Conservation (phyloP, 2,113 vertebrate species). For the Protomyctophum bolini region DNA sequence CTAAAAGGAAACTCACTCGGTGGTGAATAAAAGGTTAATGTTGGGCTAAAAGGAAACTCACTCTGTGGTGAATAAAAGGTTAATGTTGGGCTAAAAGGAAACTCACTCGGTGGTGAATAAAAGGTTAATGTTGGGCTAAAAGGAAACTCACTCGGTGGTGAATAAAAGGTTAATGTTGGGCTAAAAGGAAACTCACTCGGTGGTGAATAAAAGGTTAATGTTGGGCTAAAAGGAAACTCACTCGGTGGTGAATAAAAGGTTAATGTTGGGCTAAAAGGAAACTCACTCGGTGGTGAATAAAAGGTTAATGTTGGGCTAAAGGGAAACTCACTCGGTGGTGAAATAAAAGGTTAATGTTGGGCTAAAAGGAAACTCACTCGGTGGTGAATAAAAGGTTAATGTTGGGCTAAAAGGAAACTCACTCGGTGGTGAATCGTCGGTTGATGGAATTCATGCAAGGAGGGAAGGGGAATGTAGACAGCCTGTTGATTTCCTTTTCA, state of each 20-base stretch:
- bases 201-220: conserved; percentile 39
- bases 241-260: conserved; percentile 64
- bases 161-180: not conserved
- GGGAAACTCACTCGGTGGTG: conserved; percentile 72
- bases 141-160: conserved; percentile 72
- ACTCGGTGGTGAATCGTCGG: conserved; percentile 79
- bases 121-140: not conserved
- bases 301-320: not conserved
- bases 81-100: not conserved
- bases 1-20: conserved; percentile 66
- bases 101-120: conserved; percentile 73
- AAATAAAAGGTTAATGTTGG: not conserved
- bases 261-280: not conserved
- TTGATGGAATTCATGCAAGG: conserved; percentile 91
- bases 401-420: conserved; percentile 29
- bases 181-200: conserved; percentile 66
- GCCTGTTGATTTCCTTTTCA: conserved; percentile 92
- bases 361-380: conserved; percentile 64
- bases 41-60: conserved; percentile 45
- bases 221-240: conserved; percentile 45
- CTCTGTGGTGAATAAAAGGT: conserved; percentile 64
- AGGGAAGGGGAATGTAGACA: conserved; percentile 93
- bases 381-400: conserved; percentile 42
- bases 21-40: conserved; percentile 39
- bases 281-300: conserved; percentile 73